Conservation (phyloP, 2,797 vertebrate species). For the Nyctalus aviator region DNA sequence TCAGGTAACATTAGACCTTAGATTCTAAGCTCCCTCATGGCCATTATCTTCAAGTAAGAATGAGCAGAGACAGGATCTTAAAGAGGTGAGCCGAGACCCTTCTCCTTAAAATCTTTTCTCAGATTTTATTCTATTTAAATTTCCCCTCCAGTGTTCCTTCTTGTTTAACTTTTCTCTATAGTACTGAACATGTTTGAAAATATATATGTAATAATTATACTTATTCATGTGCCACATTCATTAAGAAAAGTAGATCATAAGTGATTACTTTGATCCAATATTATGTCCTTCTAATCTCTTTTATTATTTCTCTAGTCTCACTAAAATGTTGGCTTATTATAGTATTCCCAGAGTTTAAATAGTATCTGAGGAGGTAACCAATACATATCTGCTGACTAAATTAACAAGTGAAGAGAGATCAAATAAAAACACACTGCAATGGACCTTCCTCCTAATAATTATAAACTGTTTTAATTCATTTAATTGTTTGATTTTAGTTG, state of each 20-base stretch:
- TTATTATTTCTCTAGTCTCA: background rate
- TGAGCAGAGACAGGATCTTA: background rate
- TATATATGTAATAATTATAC: background rate
- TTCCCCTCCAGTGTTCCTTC: background rate
- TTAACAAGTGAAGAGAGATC: background rate
- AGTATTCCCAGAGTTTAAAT: background rate
- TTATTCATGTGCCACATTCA: background rate
- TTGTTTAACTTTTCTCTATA: background rate
- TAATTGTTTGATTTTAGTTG: background rate
- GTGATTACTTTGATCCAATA: background rate
- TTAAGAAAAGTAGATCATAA: slow-evolving; percentile 19
- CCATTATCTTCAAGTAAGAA: background rate
- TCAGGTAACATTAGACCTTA: background rate
- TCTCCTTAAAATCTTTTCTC: background rate
- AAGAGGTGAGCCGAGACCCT: background rate
- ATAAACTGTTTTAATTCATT: background rate
- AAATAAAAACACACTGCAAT: background rate
- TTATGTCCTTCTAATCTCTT: background rate
- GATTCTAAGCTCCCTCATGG: background rate
- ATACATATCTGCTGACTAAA: slow-evolving; percentile 17
- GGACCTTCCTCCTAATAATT: slow-evolving; percentile 7
- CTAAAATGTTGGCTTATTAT: background rate
- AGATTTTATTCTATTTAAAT: background rate
- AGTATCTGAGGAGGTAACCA: background rate
- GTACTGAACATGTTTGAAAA: background rate